Conservation (phyloP, 1,140 invertebrate genomes). For the Hycleus cichorii region DNA sequence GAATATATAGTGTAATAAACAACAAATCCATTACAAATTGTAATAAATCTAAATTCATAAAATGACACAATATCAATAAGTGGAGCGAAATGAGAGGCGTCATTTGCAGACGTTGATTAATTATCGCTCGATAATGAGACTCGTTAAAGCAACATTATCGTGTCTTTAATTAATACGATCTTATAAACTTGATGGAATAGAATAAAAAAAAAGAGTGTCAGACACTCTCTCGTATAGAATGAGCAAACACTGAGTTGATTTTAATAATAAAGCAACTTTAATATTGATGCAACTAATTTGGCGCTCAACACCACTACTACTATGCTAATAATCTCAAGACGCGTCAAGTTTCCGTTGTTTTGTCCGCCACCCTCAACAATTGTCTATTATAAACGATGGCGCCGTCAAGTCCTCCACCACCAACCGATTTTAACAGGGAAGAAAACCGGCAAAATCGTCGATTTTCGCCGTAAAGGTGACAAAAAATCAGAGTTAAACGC, state of each 20-base stretch:
- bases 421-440: no score
- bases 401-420: no score
- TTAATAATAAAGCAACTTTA: not conserved
- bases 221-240: not conserved
- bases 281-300: no score
- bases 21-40: slow-evolving; percentile 10
- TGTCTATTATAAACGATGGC: no score
- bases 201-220: slow-evolving; percentile 8
- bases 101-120: slow-evolving; percentile 31
- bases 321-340: no score
- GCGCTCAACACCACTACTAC: no score
- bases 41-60: slow-evolving; percentile 19
- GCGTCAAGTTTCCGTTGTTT: no score
- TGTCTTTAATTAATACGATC: slow-evolving; percentile 28
- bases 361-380: no score
- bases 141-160: slow-evolving; percentile 32
- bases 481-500: no score
- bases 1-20: slow-evolving; percentile 1
- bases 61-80: slow-evolving; percentile 23
- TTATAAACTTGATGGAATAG: slow-evolving; percentile 3
- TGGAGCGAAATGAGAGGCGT: slow-evolving; percentile 22
- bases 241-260: slow-evolving; percentile 6
- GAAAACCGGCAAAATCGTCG: no score
- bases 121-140: slow-evolving; percentile 27
- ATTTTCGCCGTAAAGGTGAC: no score